These are phyloP conservation scores for Oligia fasciuncula DNA, from an alignment of 2,888 invertebrate species.

Conservation along the genomic window DNA sequence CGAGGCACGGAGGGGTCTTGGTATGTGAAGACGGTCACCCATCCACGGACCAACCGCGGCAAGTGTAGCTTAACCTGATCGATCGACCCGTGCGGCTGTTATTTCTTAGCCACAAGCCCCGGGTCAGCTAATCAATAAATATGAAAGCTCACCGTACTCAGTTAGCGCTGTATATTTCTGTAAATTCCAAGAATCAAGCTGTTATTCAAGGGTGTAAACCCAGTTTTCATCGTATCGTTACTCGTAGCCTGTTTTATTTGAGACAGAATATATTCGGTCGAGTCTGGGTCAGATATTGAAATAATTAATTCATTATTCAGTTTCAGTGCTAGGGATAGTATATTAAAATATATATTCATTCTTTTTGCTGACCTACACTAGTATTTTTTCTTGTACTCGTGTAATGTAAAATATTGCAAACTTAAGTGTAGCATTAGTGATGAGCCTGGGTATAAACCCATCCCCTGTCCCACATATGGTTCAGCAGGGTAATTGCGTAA, in stretches of 20 bases:
- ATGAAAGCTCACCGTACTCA: not conserved
- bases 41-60: no score
- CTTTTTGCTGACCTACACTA: not conserved
- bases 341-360: not conserved
- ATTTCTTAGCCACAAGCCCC: no score
- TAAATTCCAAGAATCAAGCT: constrained; percentile 12
- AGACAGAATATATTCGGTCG: constrained; percentile 16
- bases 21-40: no score
- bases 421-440: not conserved
- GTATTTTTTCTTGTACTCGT: not conserved
- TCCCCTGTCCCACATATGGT: no score
- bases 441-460: no score
- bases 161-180: not conserved
- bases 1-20: no score
- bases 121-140: not conserved
- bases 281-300: constrained; percentile 42
- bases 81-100: no score
- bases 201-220: constrained; percentile 5
- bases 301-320: constrained; percentile 32
- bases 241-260: constrained; percentile 31
- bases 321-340: not conserved
- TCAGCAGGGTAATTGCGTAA: not conserved
- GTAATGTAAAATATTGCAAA: not conserved
- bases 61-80: no score
- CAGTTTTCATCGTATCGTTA: not conserved